Evolutionary conservation across 1,140 invertebrate species (phyloP).

Genomic region (Pomacea maculata): DNA sequence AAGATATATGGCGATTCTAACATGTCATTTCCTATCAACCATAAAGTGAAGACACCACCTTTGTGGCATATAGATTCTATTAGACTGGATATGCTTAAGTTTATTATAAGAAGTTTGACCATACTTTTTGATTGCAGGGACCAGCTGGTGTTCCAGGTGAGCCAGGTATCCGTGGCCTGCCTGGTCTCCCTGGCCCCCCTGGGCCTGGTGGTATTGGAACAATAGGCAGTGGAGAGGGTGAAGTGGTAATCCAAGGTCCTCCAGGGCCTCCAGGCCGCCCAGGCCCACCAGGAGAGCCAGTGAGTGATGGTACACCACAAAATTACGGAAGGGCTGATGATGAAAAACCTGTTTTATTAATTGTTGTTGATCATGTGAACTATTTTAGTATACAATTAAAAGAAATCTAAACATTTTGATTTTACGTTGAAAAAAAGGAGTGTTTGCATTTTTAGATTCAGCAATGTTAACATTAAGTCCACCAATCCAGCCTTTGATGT

Average conservation of each 20-base stretch:
- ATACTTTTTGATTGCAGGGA: slow-evolving; percentile 39
- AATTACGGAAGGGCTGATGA: too few relatives aligned
- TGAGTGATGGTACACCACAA: not conserved
- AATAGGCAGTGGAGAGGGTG: not conserved
- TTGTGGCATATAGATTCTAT: not conserved
- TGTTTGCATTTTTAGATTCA: too few relatives aligned
- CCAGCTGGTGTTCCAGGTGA: slow-evolving; percentile 43
- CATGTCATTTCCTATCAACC: too few relatives aligned
- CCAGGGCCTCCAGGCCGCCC: slow-evolving; percentile 37
- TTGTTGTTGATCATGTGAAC: too few relatives aligned
- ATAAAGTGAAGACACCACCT: too few relatives aligned
- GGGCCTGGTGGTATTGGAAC: slow-evolving; percentile 24
- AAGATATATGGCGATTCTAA: too few relatives aligned
- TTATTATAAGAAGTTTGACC: not conserved
- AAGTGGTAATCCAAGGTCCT: not conserved
- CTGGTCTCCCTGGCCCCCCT: slow-evolving; percentile 27
- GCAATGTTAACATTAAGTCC: too few relatives aligned
- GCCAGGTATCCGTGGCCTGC: slow-evolving; percentile 33
- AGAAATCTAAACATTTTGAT: too few relatives aligned
- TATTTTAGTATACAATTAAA: too few relatives aligned
- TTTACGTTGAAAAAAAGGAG: too few relatives aligned
- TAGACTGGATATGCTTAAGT: not conserved
- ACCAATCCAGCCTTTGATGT: too few relatives aligned
- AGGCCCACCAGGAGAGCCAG: slow-evolving; percentile 31
- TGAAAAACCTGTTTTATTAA: too few relatives aligned